A percentile compares a stretch with the other conserved stretches of the same genome.
phyloP scores from a whole-genome alignment of 2,113 vertebrate genomes.

The Gymnobelideus leadbeateri region DNA sequence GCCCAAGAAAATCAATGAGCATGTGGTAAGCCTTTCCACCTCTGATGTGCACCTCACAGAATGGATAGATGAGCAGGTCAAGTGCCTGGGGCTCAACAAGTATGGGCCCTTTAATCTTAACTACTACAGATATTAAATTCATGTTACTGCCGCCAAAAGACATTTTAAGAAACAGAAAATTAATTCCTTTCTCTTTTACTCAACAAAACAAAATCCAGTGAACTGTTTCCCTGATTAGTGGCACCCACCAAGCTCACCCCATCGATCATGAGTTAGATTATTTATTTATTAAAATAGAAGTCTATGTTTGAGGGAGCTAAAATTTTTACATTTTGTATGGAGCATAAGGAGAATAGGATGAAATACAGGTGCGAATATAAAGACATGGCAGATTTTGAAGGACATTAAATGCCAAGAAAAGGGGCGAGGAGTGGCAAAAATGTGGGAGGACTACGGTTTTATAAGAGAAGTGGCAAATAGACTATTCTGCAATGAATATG shows the following conservation, averaged over 20 bases:
- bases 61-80: slow-evolving; percentile 96
- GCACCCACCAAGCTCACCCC: slow-evolving; percentile 82
- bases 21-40: slow-evolving; percentile 96
- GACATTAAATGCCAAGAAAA: not conserved
- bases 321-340: not conserved
- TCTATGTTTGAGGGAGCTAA: slow-evolving; percentile 62
- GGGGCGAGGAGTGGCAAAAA: not conserved
- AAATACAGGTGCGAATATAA: not conserved
- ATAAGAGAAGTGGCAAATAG: not conserved
- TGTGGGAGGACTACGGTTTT: not conserved
- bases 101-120: slow-evolving; percentile 99
- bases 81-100: slow-evolving; percentile 98
- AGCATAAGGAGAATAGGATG: not conserved
- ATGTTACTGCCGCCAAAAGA: slow-evolving; percentile 74
- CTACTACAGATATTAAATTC: slow-evolving; percentile 96
- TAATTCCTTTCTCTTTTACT: slow-evolving; percentile 84
- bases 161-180: slow-evolving; percentile 77
- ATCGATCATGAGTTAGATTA: slow-evolving; percentile 86
- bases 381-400: not conserved
- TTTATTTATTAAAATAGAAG: slow-evolving; percentile 95
- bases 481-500: not conserved
- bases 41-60: slow-evolving; percentile 98
- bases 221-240: slow-evolving; percentile 85
- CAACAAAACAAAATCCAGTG: slow-evolving; percentile 82
- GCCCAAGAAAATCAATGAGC: slow-evolving; percentile 98